Conservation (phyloP, 1,140 invertebrate genomes). For the Ips typographus region DNA sequence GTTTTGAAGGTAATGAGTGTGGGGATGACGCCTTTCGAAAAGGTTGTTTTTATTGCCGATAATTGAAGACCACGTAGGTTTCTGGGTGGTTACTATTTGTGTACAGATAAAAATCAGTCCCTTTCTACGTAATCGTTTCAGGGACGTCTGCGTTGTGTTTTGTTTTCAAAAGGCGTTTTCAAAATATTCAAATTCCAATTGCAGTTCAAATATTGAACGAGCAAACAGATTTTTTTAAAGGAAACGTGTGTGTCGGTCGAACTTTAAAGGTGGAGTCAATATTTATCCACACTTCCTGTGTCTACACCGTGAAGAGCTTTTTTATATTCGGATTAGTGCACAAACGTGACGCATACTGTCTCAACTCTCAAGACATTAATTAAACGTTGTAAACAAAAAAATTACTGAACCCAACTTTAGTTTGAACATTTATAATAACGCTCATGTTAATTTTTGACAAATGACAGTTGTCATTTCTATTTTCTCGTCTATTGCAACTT, state of each 20-base stretch:
- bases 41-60: neutral
- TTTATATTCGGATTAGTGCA: neutral
- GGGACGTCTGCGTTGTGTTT: neutral
- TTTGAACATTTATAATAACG: too few relatives aligned
- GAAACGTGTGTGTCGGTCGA: slow-evolving; percentile 24
- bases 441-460: too few relatives aligned
- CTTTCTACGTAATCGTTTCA: neutral
- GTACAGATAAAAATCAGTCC: too few relatives aligned
- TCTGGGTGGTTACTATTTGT: too few relatives aligned
- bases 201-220: slow-evolving; percentile 18
- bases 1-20: slow-evolving; percentile 11
- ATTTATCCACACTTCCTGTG: slow-evolving; percentile 40
- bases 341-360: too few relatives aligned
- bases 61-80: too few relatives aligned
- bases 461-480: too few relatives aligned
- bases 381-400: too few relatives aligned
- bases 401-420: too few relatives aligned
- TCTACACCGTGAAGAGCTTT: slow-evolving; percentile 8
- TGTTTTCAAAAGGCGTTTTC: neutral
- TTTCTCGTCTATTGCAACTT: too few relatives aligned
- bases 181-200: slow-evolving; percentile 14
- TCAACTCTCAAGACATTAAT: too few relatives aligned
- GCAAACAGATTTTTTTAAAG: slow-evolving; percentile 22
- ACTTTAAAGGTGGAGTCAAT: slow-evolving; percentile 33
- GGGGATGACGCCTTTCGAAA: neutral